Evolutionary conservation across 1,140 invertebrate genomes (phyloP).

Genomic region (Apis dorsata): DNA sequence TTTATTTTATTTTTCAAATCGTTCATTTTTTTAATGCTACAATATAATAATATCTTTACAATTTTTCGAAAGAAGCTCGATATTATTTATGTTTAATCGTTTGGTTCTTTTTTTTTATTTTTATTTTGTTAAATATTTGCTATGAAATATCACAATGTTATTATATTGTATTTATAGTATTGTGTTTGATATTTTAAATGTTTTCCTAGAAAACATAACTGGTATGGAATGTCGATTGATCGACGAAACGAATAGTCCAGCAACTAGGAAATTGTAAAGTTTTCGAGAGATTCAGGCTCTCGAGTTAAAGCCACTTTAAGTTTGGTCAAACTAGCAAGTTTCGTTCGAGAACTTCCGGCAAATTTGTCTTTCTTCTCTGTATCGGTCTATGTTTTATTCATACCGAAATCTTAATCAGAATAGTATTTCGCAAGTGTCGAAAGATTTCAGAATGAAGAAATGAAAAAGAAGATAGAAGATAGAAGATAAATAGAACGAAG

Average conservation of each 20-base stretch:
- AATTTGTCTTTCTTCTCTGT: conserved; percentile 25
- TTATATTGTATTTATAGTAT: no score
- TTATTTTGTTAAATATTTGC: no score
- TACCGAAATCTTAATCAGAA: neutral
- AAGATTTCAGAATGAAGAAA: neutral
- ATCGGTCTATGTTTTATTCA: conserved; percentile 37
- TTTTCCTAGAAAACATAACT: neutral
- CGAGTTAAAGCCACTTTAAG: conserved; percentile 33
- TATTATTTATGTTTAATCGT: no score
- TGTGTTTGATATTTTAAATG: no score
- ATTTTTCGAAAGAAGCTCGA: neutral
- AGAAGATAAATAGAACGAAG: neutral
- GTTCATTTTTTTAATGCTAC: no score
- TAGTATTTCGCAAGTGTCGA: neutral
- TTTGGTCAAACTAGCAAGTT: conserved; percentile 1
- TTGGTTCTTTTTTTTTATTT: no score
- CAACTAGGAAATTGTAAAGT: neutral
- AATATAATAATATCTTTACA: no score
- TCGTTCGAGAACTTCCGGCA: neutral
- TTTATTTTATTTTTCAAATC: no score
- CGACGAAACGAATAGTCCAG: neutral
- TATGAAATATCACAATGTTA: no score
- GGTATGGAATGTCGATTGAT: neutral
- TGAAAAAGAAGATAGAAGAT: neutral
- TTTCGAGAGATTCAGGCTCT: neutral